phyloP scores from a whole-genome alignment of 2,113 vertebrate genomes.

The Stigmatopora argus region DNA sequence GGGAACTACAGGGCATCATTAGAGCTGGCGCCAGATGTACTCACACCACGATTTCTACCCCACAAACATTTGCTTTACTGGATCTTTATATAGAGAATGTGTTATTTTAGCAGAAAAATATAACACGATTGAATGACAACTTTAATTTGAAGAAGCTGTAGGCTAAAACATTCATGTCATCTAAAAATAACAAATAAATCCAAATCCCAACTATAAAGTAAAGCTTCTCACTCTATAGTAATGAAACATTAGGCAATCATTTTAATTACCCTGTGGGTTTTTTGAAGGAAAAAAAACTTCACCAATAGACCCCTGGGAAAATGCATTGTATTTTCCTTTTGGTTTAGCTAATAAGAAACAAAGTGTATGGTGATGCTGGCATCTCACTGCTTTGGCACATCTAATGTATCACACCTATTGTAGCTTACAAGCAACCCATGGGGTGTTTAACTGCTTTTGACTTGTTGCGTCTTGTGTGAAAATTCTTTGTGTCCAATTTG shows the following conservation, averaged over 20 bases:
- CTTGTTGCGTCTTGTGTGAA: background rate
- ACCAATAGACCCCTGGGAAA: too few species aligned
- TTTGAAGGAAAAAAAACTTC: too few species aligned
- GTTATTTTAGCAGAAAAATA: background rate
- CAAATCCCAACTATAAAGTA: too few species aligned
- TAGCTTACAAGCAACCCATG: background rate
- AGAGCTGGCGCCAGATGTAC: conserved; percentile 22
- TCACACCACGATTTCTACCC: background rate
- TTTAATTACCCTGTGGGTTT: too few species aligned
- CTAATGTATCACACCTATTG: background rate
- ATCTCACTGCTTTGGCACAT: background rate
- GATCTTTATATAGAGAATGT: background rate
- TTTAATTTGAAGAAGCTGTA: background rate
- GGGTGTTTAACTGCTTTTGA: conserved; percentile 1
- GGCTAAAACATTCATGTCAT: background rate
- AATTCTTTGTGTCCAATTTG: conserved; percentile 1
- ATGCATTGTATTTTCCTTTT: too few species aligned
- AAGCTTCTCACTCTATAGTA: too few species aligned
- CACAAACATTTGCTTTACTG: background rate
- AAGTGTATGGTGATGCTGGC: too few species aligned
- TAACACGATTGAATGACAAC: background rate
- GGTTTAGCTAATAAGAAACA: too few species aligned
- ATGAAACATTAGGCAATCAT: too few species aligned
- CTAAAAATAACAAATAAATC: too few species aligned
- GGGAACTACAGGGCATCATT: conserved; percentile 24